These are phyloP conservation scores for Leptinotarsa juncta DNA, from an alignment of 2,888 invertebrate genomes.

Conservation along the genomic window DNA sequence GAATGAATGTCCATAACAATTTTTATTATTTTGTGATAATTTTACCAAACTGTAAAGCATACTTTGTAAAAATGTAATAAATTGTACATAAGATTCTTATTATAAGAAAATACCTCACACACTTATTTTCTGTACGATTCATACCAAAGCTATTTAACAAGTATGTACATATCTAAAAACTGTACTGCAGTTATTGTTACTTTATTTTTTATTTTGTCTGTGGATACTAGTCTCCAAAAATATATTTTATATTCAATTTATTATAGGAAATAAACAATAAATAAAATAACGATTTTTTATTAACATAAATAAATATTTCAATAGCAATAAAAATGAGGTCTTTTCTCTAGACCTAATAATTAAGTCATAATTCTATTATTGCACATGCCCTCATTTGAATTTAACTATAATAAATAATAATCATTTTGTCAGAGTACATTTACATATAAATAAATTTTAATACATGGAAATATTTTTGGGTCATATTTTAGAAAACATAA, in stretches of 20 bases:
- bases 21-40: slow-evolving; percentile 45
- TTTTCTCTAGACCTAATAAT: too few species aligned
- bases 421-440: background rate
- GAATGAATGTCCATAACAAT: slow-evolving; percentile 17
- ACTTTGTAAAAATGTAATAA: slow-evolving; percentile 45
- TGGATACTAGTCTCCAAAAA: slow-evolving; percentile 44
- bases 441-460: too few species aligned
- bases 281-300: slow-evolving; percentile 15
- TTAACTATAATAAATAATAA: slow-evolving; percentile 7
- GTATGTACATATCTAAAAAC: slow-evolving; percentile 40
- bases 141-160: slow-evolving; percentile 37
- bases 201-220: slow-evolving; percentile 44
- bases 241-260: slow-evolving; percentile 28
- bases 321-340: too few species aligned
- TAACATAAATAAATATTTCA: slow-evolving; percentile 17
- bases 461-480: too few species aligned
- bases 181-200: slow-evolving; percentile 30
- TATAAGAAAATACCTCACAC: slow-evolving; percentile 20
- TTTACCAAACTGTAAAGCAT: slow-evolving; percentile 34
- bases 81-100: slow-evolving; percentile 42
- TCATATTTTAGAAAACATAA: too few species aligned
- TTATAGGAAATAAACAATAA: slow-evolving; percentile 15
- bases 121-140: slow-evolving; percentile 24
- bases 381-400: slow-evolving; percentile 26
- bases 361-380: slow-evolving; percentile 18